A percentile compares a stretch with the other conserved stretches of the same genome.
These are phyloP conservation scores for Acanthopleura granulata DNA, from an alignment of 2,888 invertebrate genomes.

Conservation along the genomic window DNA sequence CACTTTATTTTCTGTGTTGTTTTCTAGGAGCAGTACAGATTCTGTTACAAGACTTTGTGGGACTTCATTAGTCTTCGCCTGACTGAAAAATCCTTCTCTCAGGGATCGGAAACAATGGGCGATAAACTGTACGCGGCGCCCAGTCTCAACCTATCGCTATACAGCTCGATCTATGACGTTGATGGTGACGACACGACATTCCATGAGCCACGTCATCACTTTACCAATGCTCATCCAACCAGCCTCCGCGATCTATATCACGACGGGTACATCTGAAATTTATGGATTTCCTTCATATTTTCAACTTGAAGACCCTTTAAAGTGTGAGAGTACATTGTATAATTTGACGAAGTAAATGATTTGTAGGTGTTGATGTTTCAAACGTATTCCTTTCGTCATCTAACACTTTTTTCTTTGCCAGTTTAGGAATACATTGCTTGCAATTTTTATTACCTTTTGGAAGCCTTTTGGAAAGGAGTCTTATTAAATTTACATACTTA, in stretches of 20 bases:
- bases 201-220: background rate
- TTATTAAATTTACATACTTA: too few relatives aligned
- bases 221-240: too few relatives aligned
- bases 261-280: too few relatives aligned
- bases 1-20: background rate
- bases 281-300: too few relatives aligned
- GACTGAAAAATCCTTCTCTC: slow-evolving; percentile 50
- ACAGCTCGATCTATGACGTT: slow-evolving; percentile 10
- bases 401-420: background rate
- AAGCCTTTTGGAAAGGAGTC: too few relatives aligned
- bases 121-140: slow-evolving; percentile 27
- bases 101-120: slow-evolving; percentile 40
- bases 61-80: slow-evolving; percentile 58
- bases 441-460: too few relatives aligned
- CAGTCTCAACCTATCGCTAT: slow-evolving; percentile 12
- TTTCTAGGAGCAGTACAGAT: slow-evolving; percentile 62
- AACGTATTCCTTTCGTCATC: too few relatives aligned
- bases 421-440: background rate
- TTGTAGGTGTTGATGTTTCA: too few relatives aligned
- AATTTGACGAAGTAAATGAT: too few relatives aligned
- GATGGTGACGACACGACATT: background rate
- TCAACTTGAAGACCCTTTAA: too few relatives aligned
- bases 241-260: too few relatives aligned
- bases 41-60: slow-evolving; percentile 64
- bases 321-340: too few relatives aligned